Evolutionary conservation across 2,797 vertebrate genomes (phyloP).

Genomic region (Acipenser transmontanus): DNA sequence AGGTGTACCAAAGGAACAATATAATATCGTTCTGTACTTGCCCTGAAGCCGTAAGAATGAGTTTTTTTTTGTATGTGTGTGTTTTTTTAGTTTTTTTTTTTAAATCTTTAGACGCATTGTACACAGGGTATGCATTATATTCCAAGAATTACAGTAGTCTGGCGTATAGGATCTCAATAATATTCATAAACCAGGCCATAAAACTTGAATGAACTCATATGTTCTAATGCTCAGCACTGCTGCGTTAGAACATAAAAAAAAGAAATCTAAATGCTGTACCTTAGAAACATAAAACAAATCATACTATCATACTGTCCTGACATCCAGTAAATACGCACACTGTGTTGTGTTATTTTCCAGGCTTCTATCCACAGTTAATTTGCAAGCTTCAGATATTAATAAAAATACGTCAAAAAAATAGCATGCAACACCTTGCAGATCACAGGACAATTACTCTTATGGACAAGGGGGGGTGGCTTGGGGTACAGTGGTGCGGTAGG

Average conservation of each 20-base stretch:
- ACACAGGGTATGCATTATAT: too few relatives aligned
- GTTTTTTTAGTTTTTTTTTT: too few relatives aligned
- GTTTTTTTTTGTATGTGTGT: too few relatives aligned
- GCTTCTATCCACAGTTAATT: not conserved
- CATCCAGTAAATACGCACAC: not conserved
- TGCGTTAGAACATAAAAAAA: too few relatives aligned
- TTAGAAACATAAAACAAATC: not conserved
- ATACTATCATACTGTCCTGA: not conserved
- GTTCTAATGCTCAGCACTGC: too few relatives aligned
- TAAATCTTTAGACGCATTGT: too few relatives aligned
- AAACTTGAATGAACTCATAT: too few relatives aligned
- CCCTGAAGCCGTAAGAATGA: too few relatives aligned
- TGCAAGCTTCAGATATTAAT: not conserved
- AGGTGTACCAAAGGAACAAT: not conserved
- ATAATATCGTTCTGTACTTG: too few relatives aligned
- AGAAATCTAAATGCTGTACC: not conserved
- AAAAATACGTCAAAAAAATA: not conserved
- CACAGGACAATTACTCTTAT: conserved; percentile 24
- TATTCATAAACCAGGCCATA: too few relatives aligned
- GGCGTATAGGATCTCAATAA: too few relatives aligned
- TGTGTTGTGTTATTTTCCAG: not conserved
- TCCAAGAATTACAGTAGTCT: too few relatives aligned
- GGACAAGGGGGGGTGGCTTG: not conserved
- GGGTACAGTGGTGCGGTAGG: conserved; percentile 13
- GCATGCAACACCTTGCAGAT: conserved; percentile 14